A percentile compares a stretch with the other conserved stretches of the same genome.
These are phyloP conservation scores for Condylura cristata DNA, from an alignment of 2,113 vertebrate genomes.

Conservation along the genomic window DNA sequence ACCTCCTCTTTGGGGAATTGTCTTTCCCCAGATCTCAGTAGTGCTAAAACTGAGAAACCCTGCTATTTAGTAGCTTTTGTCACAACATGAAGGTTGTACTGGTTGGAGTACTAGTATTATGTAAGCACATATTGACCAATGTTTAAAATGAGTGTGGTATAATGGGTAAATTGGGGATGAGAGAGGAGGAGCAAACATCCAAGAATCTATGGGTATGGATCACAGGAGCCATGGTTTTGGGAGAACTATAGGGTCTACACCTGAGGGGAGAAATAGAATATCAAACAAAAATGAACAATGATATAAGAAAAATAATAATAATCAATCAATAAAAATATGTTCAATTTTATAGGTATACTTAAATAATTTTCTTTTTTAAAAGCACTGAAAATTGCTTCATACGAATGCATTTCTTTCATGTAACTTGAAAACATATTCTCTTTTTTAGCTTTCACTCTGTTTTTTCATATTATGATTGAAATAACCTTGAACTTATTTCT, in stretches of 20 bases:
- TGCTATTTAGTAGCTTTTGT: background rate
- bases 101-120: background rate
- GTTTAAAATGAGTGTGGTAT: background rate
- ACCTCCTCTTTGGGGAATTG: background rate
- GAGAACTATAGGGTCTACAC: too few relatives aligned
- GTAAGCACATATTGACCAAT: background rate
- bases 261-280: too few relatives aligned
- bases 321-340: background rate
- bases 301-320: too few relatives aligned
- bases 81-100: background rate
- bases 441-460: background rate
- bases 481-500: constrained; percentile 41
- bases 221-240: too few relatives aligned
- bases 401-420: background rate
- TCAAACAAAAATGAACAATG: too few relatives aligned
- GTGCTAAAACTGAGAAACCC: background rate
- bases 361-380: constrained; percentile 11
- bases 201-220: too few relatives aligned
- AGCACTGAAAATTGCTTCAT: background rate
- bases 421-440: background rate
- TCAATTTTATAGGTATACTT: background rate
- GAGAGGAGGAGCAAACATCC: too few relatives aligned
- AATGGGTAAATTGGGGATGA: background rate
- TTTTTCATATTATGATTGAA: constrained; percentile 42
- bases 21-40: background rate